Evolutionary conservation across 1,140 invertebrate species (phyloP), one percentile per base, ranked within the genome.

Genomic region (Bemisia tabaci): DNA sequence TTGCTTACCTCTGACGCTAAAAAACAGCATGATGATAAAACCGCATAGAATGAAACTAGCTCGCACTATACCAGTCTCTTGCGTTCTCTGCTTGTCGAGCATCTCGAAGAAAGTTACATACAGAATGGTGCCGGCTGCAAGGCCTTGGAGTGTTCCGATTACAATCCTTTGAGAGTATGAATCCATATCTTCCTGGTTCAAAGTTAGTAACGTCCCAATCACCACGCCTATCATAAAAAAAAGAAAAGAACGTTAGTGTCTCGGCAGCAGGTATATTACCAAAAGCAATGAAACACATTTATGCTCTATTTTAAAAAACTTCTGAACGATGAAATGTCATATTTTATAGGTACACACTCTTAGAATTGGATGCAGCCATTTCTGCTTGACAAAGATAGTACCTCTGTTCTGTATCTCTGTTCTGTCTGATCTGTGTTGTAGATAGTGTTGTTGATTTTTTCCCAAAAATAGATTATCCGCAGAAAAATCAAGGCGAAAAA

Each of bases 101-200:
- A 87, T 82, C 74, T 87, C 86, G 72, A 87, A 87, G 72, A 87
- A 87, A 1, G 85, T 83, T 0, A 87, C 84, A 73, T 86, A 87
- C 0, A 87, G 72, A 12, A 87, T 74, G 0, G 85, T 87, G 1
- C 85, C 86, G 21, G 82, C 82, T 0, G 85, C 84, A 12, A 87
- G 68, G 27, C 83, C 84, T 79, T 87, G 79, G 26, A 82, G 73
- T 22, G 60, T 59, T 22, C 67, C 69, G 26, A 70, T 67, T 22
- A 33, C 62, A n/a, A 68, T 63, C 39, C 27, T 60, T 24, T 71
- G 68, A 23, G 22, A 25, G 2, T 60, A 26, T 0, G 62, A 22
- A 58, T 59, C 25, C 25, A 67, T 59, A 17, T 39, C 59, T 24
- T 33, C n/a, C 26, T 65, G 21, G 25, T 66, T 66, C 21, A 65